Evolutionary conservation across 2,888 invertebrate species (phyloP).

Genomic region (Pyrrhia umbra): DNA sequence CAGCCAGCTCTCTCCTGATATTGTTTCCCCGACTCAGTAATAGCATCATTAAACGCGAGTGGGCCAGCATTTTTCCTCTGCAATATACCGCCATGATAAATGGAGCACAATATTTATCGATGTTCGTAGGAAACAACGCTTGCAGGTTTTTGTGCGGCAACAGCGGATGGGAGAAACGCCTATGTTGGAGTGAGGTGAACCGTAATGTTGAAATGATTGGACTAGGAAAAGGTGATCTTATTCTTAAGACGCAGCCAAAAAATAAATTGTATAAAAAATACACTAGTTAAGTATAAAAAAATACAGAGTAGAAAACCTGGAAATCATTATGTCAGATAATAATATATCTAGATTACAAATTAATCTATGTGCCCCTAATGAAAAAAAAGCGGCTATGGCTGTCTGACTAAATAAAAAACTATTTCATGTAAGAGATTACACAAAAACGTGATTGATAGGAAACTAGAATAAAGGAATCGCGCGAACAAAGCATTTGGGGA

Average conservation of each 20-base stretch:
- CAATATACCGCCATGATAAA: slow-evolving; percentile 69
- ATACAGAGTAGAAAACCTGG: too few species aligned
- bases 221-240: background rate
- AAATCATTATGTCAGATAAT: too few species aligned
- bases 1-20: slow-evolving; percentile 58
- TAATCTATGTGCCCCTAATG: too few species aligned
- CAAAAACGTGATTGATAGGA: slow-evolving; percentile 31
- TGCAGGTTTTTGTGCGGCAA: slow-evolving; percentile 38
- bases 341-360: too few species aligned
- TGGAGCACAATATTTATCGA: slow-evolving; percentile 68
- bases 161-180: slow-evolving; percentile 32
- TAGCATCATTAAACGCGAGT: slow-evolving; percentile 71
- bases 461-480: slow-evolving; percentile 15
- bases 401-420: background rate
- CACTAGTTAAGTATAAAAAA: too few species aligned
- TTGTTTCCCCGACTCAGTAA: slow-evolving; percentile 70
- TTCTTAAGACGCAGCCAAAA: background rate
- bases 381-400: background rate
- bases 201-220: slow-evolving; percentile 26
- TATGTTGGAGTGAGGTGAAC: slow-evolving; percentile 8
- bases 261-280: too few species aligned
- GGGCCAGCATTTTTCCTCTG: slow-evolving; percentile 62
- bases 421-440: slow-evolving; percentile 2
- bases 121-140: slow-evolving; percentile 55
- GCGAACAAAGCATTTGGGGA: slow-evolving; percentile 21